Evolutionary conservation across 2,113 vertebrate species (phyloP), one percentile per base, ranked within the genome.

Genomic region (Boleophthalmus pectinirostris): DNA sequence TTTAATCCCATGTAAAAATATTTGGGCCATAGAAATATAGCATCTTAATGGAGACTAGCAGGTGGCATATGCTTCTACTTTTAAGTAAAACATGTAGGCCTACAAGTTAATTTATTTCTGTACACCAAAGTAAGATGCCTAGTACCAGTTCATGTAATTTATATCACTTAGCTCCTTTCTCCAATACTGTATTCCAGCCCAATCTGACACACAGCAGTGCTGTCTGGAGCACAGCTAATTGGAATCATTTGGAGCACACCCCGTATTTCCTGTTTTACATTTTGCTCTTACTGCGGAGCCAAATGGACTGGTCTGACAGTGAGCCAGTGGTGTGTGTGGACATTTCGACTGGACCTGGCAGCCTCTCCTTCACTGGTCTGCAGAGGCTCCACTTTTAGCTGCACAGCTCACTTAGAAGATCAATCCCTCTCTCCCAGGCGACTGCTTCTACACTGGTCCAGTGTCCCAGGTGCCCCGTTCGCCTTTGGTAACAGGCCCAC

Each of bases 371-470:
- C 38, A 49, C n/a, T 58, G 29, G 20, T 29, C 16, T 46, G n/a
- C 38, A 43, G 38, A 43, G 38, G 45, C 69, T 70, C 56, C 5
- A 29, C 43, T 51, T 82, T 33, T 45, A 21, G n/a, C n/a, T 64
- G 70, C 33, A 64, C 3, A 20, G n/a, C 67, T 64, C 53, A 71
- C 24, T 74, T 49, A 64, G 25, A 6, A 58, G 71, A 72, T 69
- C 54, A 69, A 72, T 74, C 46, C 46, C 24, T 43, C 13, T 16
- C 66, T n/a, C 61, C 21, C 46, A 72, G 18, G 38, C 38, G 38
- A 10, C 38, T 66, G 24, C 2, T 77, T 69, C 20, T 29, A 43
- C 20, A 23, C 54, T 43, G 38, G 35, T 73, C 61, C 18, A 7
- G 18, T 53, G 15, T 73, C 38, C 38, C 38, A 43, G 38, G 9